Evolutionary conservation across 2,797 vertebrate species (phyloP).

Genomic region (Danio tinwini): DNA sequence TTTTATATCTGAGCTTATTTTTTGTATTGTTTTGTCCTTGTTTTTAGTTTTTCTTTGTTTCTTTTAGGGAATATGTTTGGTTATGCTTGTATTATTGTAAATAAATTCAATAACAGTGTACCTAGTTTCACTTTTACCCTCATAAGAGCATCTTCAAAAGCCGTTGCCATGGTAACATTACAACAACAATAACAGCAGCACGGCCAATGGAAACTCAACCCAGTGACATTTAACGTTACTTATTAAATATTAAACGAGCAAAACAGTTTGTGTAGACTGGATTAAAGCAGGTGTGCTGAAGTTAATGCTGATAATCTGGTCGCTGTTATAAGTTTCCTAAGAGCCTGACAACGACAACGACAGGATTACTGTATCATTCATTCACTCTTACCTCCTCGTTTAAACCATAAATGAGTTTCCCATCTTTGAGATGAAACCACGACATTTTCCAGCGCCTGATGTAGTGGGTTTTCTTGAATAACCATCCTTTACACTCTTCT

Average conservation of each 20-base stretch:
- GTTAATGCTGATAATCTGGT: conserved; percentile 22
- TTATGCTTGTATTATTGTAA: too few species aligned
- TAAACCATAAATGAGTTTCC: conserved; percentile 56
- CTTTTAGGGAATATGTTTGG: too few species aligned
- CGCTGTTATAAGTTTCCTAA: background rate
- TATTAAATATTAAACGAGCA: background rate
- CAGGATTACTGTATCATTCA: background rate
- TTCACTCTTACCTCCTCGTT: conserved; percentile 57
- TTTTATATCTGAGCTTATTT: too few species aligned
- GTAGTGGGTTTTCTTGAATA: conserved; percentile 62
- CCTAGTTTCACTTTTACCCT: too few species aligned
- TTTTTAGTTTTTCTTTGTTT: too few species aligned
- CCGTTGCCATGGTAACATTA: conserved; percentile 50
- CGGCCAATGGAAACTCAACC: background rate
- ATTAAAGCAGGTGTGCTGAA: background rate
- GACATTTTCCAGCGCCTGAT: conserved; percentile 58
- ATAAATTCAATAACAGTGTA: too few species aligned
- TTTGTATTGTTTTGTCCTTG: too few species aligned
- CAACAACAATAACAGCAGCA: conserved; percentile 30
- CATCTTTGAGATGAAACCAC: conserved; percentile 62
- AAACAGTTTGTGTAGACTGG: background rate
- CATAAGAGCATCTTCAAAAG: background rate
- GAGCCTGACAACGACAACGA: background rate
- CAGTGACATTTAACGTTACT: background rate
- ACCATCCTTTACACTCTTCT: conserved; percentile 53